These are phyloP conservation scores for Halotydeus destructor DNA, from an alignment of 1,140 invertebrate genomes.

Conservation along the genomic window DNA sequence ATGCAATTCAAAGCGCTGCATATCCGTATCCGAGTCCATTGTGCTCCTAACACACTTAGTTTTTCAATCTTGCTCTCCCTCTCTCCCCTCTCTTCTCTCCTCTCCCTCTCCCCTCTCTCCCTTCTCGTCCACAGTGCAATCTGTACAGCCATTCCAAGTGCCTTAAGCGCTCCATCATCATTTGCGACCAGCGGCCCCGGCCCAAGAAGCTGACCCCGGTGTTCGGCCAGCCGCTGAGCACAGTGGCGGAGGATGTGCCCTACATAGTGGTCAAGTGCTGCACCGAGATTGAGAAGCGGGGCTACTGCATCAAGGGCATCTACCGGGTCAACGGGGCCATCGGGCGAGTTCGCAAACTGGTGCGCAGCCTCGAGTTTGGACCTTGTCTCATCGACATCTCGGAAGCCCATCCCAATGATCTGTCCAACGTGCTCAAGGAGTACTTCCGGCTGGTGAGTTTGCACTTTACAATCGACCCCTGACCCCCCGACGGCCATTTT, in stretches of 20 bases:
- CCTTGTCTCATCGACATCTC: slow-evolving; percentile 12
- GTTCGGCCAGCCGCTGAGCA: neutral
- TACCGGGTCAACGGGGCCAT: slow-evolving; percentile 13
- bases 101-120: neutral
- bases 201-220: slow-evolving; percentile 1
- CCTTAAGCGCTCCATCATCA: slow-evolving; percentile 9
- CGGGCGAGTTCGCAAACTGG: slow-evolving; percentile 10
- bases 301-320: slow-evolving; percentile 8
- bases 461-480: neutral
- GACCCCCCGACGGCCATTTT: neutral
- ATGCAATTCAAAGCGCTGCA: too few relatives aligned
- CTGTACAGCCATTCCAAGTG: slow-evolving; percentile 12
- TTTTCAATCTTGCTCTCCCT: too few relatives aligned
- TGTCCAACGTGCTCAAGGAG: slow-evolving; percentile 12
- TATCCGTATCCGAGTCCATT: too few relatives aligned
- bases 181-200: slow-evolving; percentile 6
- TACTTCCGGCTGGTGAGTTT: slow-evolving; percentile 11
- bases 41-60: too few relatives aligned
- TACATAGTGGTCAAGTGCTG: slow-evolving; percentile 13
- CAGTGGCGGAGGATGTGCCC: slow-evolving; percentile 4
- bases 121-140: slow-evolving; percentile 6
- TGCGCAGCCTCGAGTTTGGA: slow-evolving; percentile 12
- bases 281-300: slow-evolving; percentile 10
- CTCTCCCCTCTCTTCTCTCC: too few relatives aligned
- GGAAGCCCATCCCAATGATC: slow-evolving; percentile 11